Evolutionary conservation across 2,113 vertebrate genomes (phyloP).

Genomic region (Oryzias melastigma): DNA sequence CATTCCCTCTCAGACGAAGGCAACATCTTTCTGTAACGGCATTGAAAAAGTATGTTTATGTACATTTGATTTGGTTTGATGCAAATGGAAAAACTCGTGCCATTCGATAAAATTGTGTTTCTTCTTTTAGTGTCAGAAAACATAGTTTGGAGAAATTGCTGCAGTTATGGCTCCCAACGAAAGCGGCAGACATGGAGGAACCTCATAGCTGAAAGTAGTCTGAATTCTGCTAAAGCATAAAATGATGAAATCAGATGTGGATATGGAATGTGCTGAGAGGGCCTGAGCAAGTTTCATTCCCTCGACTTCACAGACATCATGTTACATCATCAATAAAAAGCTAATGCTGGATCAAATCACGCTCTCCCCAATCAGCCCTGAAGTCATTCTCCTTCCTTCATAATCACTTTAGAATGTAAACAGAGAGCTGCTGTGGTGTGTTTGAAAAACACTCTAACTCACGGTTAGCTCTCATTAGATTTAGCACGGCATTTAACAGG

Average conservation of each 20-base stretch:
- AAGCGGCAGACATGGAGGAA: constrained; percentile 9
- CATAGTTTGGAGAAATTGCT: too few species aligned
- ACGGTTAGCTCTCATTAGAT: constrained; percentile 6
- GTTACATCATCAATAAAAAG: constrained; percentile 55
- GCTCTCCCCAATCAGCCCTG: neutral
- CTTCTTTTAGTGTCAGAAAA: neutral
- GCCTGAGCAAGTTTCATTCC: constrained; percentile 19
- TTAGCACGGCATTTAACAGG: neutral
- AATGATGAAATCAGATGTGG: constrained; percentile 52
- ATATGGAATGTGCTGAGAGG: constrained; percentile 38
- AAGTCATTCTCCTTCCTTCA: constrained; percentile 14
- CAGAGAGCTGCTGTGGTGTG: constrained; percentile 1
- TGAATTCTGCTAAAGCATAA: constrained; percentile 37
- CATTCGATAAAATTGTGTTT: neutral
- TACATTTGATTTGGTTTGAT: neutral
- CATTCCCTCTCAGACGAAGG: neutral
- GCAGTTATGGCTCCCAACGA: too few species aligned
- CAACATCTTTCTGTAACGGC: neutral
- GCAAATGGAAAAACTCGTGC: neutral
- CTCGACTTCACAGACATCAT: constrained; percentile 17
- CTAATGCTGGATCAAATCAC: constrained; percentile 23
- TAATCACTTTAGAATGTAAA: constrained; percentile 21
- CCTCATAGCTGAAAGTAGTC: constrained; percentile 1
- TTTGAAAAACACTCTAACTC: constrained; percentile 9
- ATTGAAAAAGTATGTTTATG: neutral